These are phyloP conservation scores for Caenorhabditis virilis DNA, from an alignment of 2,888 invertebrate species.

Conservation along the genomic window DNA sequence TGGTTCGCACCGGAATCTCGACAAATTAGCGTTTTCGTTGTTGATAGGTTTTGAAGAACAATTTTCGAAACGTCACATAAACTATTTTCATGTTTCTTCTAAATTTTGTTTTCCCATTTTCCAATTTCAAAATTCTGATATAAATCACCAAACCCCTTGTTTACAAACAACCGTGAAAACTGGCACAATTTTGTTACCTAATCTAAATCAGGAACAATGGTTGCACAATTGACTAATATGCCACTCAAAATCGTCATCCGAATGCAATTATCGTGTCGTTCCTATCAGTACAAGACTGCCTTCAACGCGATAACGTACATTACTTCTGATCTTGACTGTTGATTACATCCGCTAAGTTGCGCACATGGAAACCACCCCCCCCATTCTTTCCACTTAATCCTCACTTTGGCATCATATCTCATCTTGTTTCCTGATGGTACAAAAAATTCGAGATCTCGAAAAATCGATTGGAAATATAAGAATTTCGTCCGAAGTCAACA, in stretches of 20 bases:
- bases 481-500: no score
- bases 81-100: background rate
- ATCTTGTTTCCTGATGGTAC: no score
- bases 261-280: conserved; percentile 35
- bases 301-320: background rate
- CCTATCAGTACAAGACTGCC: conserved; percentile 34
- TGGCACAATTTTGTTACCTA: conserved; percentile 11
- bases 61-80: background rate
- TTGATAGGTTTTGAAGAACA: no score
- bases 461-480: no score
- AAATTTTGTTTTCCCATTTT: background rate
- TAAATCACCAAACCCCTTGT: background rate
- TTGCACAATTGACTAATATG: conserved; percentile 34
- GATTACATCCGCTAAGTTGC: background rate
- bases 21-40: background rate
- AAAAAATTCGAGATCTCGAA: no score
- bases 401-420: conserved; percentile 7
- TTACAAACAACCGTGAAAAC: background rate
- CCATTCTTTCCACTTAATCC: conserved; percentile 22
- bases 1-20: background rate
- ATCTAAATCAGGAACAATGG: conserved; percentile 8
- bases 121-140: background rate
- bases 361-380: background rate
- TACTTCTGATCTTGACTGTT: background rate
- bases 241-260: conserved; percentile 34